Base-by-base conservation (phyloP, 2,113 vertebrate species). In the Zonotrichia leucophrys region DNA sequence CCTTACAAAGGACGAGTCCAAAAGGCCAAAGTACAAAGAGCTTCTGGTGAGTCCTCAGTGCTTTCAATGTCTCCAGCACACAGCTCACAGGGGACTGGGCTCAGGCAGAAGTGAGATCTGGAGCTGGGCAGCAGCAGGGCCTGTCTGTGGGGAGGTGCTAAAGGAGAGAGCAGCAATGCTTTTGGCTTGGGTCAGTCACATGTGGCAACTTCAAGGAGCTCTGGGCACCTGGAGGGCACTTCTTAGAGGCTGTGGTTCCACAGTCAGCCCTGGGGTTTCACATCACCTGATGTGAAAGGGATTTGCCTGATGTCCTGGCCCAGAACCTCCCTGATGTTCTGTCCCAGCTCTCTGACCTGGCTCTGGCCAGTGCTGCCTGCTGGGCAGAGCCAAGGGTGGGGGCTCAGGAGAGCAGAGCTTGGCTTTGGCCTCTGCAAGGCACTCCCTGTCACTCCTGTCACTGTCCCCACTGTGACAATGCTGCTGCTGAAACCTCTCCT, bases 11-110 rank as follows among this genome's bases (percentile, higher is more conserved):
- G 99, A 99, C 59, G 99, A 99, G 97, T 99, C 99, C 93, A 99
- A 99, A 98, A 99, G 99, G 99, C 99, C 99, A 98, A 99, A 99
- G 98, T 99, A 99, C 98, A 99, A 98, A 97, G 99, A 99, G 97
- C 99, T 99, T 98, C 98, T 99, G 98, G 99, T 99, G 91, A 99
- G 98, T 98, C 66, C 63, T 39, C 41, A 53, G 27, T 5, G 5
- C 59, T 64, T 24, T 33, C 16, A 73, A 0, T 44, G 49, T 22
- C 44, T 60, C 27, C 63, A 60, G 0, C 3, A 8, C 39, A 25
- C 20, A 12, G 69, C 53, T 39, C 55, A 11, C n/a, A 23, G 0
- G 1, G 47, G 24, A 27, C 10, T 64, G 49, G 56, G 64, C 73
- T 60, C 13, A 11, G 85, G 55, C 49, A 89, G n/a, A 72, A 73